Evolutionary conservation across 2,797 vertebrate genomes (phyloP).

Genomic region (Microctenopoma stevenorrisi): DNA sequence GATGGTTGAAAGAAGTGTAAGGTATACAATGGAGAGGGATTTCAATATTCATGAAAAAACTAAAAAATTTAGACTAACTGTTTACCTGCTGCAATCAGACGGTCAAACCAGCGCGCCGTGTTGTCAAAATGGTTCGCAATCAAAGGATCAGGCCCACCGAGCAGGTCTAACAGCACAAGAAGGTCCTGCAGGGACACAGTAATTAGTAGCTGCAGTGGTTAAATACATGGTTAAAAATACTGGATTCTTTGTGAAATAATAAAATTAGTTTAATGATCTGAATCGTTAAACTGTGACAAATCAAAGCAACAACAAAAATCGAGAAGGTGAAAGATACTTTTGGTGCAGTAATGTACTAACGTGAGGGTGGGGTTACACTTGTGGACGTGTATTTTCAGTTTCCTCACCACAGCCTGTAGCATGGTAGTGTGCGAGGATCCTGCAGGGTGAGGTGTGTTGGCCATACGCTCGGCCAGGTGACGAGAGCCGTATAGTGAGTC

Average conservation of each 20-base stretch:
- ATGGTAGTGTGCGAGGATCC: conserved; percentile 72
- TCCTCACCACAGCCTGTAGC: conserved; percentile 89
- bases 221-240: not conserved
- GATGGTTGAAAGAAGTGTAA: not conserved
- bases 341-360: no score
- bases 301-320: no score
- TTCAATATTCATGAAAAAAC: not conserved
- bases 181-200: conserved; percentile 82
- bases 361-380: no score
- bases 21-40: not conserved
- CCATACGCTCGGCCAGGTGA: conserved; percentile 89
- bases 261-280: no score
- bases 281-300: no score
- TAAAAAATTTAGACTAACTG: fast-evolving
- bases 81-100: conserved; percentile 87
- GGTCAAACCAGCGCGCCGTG: conserved; percentile 90
- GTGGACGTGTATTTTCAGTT: not conserved
- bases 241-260: no score
- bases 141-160: conserved; percentile 85
- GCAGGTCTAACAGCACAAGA: conserved; percentile 91
- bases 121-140: conserved; percentile 91
- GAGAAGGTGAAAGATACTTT: no score
- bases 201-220: not conserved
- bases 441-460: conserved; percentile 72
- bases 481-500: conserved; percentile 94